Evolutionary conservation across 2,113 vertebrate genomes (phyloP).

Genomic region (Gasterosteus aculeatus): DNA sequence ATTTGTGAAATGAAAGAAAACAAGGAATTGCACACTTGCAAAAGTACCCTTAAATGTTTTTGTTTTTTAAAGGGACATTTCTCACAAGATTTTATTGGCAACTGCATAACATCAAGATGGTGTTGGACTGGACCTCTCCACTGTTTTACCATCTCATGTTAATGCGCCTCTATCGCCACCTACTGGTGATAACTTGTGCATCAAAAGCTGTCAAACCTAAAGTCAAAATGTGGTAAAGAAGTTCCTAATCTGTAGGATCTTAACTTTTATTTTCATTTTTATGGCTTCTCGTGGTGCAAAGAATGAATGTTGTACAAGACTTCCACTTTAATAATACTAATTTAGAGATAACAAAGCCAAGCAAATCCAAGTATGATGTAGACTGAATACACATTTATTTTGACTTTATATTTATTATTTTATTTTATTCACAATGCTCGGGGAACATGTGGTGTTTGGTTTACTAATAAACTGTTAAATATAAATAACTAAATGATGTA

Average conservation of each 20-base stretch:
- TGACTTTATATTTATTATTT: not conserved
- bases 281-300: not conserved
- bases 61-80: not conserved
- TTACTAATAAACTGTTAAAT: not conserved
- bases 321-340: not conserved
- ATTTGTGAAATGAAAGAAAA: not conserved
- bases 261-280: not conserved
- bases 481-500: not conserved
- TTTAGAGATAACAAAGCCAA: not conserved
- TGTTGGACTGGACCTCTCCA: not conserved
- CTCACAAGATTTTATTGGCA: not conserved
- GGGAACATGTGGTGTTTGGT: not conserved
- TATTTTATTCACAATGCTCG: not conserved
- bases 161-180: slow-evolving; percentile 52
- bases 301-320: not conserved
- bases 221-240: not conserved
- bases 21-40: not conserved
- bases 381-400: not conserved
- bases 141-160: not conserved
- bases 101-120: not conserved
- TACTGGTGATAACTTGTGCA: slow-evolving; percentile 35
- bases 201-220: not conserved
- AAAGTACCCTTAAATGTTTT: not conserved
- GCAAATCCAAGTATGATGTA: not conserved
- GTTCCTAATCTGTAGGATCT: not conserved